Evolutionary conservation across 1,140 invertebrate species (phyloP).

Genomic region (Aphaenogaster rudis): DNA sequence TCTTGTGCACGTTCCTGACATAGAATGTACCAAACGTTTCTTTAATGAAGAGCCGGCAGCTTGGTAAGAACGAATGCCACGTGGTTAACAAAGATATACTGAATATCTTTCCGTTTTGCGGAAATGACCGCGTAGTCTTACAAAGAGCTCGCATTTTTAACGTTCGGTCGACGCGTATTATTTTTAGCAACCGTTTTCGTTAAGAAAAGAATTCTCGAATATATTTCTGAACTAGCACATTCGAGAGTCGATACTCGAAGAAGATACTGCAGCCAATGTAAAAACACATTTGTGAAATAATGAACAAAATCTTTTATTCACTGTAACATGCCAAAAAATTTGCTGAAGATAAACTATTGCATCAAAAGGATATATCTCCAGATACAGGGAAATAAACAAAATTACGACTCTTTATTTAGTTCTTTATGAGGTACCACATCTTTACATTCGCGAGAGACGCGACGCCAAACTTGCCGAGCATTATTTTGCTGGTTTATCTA

Average conservation of each 20-base stretch:
- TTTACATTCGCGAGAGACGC: not conserved
- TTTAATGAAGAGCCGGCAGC: slow-evolving; percentile 37
- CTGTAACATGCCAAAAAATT: not conserved
- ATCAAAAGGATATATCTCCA: not conserved
- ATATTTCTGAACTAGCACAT: not conserved
- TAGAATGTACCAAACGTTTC: slow-evolving; percentile 32
- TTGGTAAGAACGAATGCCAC: not conserved
- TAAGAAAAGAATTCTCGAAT: slow-evolving; percentile 5
- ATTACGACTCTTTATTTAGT: not conserved
- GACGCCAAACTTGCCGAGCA: not conserved
- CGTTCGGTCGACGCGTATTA: not conserved
- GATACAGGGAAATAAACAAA: not conserved
- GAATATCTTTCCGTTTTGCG: not conserved
- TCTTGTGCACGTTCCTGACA: slow-evolving; percentile 16
- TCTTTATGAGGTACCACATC: not conserved
- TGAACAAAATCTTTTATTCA: not conserved
- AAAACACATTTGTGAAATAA: not conserved
- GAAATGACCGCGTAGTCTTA: slow-evolving; percentile 13
- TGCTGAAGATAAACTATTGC: not conserved
- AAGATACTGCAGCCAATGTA: not conserved
- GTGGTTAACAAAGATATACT: slow-evolving; percentile 35
- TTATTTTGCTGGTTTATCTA: slow-evolving; percentile 16
- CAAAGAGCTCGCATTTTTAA: slow-evolving; percentile 12
- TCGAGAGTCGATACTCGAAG: not conserved
- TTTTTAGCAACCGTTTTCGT: slow-evolving; percentile 8